These are phyloP conservation scores for Dendrolimus kikuchii DNA, from an alignment of 1,140 invertebrate genomes.

Conservation along the genomic window DNA sequence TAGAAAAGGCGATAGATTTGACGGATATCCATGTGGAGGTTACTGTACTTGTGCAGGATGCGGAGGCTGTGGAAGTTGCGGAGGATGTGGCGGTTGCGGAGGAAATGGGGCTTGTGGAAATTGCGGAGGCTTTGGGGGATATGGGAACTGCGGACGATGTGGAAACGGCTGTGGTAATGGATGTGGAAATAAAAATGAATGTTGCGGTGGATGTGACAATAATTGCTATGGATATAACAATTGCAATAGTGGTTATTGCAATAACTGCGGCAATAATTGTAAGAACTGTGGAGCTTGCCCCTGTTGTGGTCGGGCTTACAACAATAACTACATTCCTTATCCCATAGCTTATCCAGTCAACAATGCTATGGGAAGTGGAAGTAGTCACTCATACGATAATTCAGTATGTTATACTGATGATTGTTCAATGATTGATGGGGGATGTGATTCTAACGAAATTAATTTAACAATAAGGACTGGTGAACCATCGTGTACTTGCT, in stretches of 20 bases:
- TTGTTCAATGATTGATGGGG: too few species aligned
- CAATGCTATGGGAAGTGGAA: too few species aligned
- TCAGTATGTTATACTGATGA: too few species aligned
- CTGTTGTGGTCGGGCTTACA: too few species aligned
- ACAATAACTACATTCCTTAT: conserved; percentile 8
- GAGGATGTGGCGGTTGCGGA: conserved; percentile 6
- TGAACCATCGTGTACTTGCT: too few species aligned
- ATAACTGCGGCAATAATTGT: conserved; percentile 4
- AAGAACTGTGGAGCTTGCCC: not conserved
- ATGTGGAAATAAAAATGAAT: conserved; percentile 1
- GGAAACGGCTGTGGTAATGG: conserved; percentile 6
- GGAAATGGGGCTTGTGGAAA: conserved; percentile 8
- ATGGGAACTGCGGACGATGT: conserved; percentile 3
- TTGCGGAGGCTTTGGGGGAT: conserved; percentile 7
- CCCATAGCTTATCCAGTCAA: not conserved
- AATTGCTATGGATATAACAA: conserved; percentile 1
- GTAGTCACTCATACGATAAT: too few species aligned
- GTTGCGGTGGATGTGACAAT: conserved; percentile 1
- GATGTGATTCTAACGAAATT: too few species aligned
- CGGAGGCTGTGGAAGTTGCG: not conserved
- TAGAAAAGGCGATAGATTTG: conserved; percentile 11
- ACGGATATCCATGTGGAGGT: conserved; percentile 6
- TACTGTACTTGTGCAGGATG: conserved; percentile 7
- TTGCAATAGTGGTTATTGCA: conserved; percentile 5
- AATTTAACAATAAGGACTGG: too few species aligned